These are phyloP conservation scores for Conchocele bisecta DNA, from an alignment of 2,888 invertebrate species.

Conservation along the genomic window DNA sequence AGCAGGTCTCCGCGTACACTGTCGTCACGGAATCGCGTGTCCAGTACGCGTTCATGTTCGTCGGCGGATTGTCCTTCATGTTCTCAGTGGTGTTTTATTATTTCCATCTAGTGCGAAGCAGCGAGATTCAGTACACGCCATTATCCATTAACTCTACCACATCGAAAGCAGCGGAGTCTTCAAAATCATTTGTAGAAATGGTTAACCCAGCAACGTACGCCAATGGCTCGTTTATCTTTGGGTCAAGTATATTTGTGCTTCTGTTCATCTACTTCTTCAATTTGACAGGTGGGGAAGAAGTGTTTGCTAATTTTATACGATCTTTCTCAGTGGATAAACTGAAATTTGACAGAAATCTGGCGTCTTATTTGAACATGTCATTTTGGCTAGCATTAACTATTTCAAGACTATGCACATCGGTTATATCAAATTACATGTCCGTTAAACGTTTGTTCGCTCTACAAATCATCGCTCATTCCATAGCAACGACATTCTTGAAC, in stretches of 20 bases:
- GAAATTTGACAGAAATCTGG: conserved; percentile 19
- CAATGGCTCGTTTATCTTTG: conserved; percentile 19
- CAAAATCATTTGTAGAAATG: conserved; percentile 25
- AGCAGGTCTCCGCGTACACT: background rate
- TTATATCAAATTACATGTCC: conserved; percentile 1
- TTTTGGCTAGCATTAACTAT: conserved; percentile 31
- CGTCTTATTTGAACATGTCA: conserved; percentile 32
- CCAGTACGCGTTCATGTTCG: conserved; percentile 14
- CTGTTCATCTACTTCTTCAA: conserved; percentile 16
- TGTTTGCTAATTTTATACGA: conserved; percentile 28
- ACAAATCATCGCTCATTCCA: conserved; percentile 2
- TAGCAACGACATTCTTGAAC: conserved; percentile 9
- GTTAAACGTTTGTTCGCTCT: background rate
- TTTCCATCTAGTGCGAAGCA: background rate
- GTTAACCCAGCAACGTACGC: conserved; percentile 36
- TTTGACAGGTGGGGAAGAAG: conserved; percentile 21
- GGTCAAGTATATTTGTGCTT: conserved; percentile 17
- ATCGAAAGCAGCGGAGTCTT: background rate
- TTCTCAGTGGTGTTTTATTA: conserved; percentile 24
- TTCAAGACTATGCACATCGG: background rate
- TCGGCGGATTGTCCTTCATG: conserved; percentile 7
- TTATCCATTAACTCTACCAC: no score
- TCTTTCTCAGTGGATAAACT: conserved; percentile 33
- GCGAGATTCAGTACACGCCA: background rate
- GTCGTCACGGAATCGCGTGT: conserved; percentile 16